Conservation (phyloP, 1,140 invertebrate genomes). For the Matsumurasca onukii region DNA sequence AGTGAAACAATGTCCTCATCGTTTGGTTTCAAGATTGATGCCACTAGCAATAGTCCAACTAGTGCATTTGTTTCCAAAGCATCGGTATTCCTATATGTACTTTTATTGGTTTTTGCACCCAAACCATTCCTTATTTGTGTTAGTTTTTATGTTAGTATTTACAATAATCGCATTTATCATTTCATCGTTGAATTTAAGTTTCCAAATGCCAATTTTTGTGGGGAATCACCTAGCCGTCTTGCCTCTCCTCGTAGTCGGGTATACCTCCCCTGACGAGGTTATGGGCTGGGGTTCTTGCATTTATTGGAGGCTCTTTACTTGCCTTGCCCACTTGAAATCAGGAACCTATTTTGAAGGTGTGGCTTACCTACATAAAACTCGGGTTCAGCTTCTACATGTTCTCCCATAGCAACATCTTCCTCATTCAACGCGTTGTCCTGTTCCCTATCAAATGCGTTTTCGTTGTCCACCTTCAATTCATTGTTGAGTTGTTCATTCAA, state of each 20-base stretch:
- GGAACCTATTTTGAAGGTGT: no score
- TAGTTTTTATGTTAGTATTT: constrained; percentile 31
- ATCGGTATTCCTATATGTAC: constrained; percentile 22
- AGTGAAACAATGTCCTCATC: constrained; percentile 15
- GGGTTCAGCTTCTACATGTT: not conserved
- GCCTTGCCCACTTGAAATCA: no score
- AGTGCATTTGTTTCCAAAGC: constrained; percentile 27
- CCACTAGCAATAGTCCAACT: constrained; percentile 29
- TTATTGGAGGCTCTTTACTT: not conserved
- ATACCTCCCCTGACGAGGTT: not conserved
- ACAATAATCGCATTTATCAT: constrained; percentile 13
- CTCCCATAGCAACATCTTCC: not conserved
- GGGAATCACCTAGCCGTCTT: not conserved
- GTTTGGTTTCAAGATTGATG: constrained; percentile 16
- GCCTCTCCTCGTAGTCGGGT: not conserved
- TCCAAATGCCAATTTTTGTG: not conserved
- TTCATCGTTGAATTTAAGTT: not conserved
- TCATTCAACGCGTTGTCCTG: not conserved
- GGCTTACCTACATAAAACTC: no score
- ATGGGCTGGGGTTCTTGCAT: not conserved
- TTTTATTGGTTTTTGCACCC: not conserved
- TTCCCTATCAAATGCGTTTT: no score
- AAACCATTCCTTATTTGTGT: constrained; percentile 7
- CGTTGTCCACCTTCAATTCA: no score
- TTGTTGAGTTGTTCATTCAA: not conserved